Evolutionary conservation across 2,113 vertebrate species (phyloP), one percentile per base, ranked within the genome.

Genomic region (Tragelaphus strepsiceros): DNA sequence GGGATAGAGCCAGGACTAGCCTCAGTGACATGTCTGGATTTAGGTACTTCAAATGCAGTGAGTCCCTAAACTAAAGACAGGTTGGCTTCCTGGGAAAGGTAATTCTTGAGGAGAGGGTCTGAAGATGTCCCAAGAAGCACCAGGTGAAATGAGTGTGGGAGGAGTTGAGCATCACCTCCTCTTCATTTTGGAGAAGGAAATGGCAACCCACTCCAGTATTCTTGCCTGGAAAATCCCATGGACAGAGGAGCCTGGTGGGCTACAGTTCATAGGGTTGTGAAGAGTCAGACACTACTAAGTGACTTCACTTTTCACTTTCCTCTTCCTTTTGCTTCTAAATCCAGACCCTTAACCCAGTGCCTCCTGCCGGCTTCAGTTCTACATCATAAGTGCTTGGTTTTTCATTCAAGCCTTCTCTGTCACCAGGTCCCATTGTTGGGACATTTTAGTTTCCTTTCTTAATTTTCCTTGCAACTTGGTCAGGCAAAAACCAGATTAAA

Each of bases 91-190:
- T 12, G 6, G 43, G 58, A 84, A n/a, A 28, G 39, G 64, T 39
- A 6, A 6, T 78, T 39, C n/a, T 3, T 22, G 43, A 61, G 7
- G 30, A 56, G 67, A 46, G 53, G 10, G 16, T 32, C 58, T 39
- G 53, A 26, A 15, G 32, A 7, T 64, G 43, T 91, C 21, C 82
- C 64, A 22, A 15, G 96, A 81, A 90, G 51, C 67, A 30, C 51
- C 17, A 14, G 80, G 54, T 8, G 12, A 91, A 28, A 53, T 14
- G 80, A 26, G 54, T 22, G 0, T 14, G 9, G 67, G 46, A 15
- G 7, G 39, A 56, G 19, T 1, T 3, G n/a, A 30, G 13, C 2
- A 6, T 30, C 26, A 12, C 71, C 17, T 17, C 8, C 16, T 3
- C n/a, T 26, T 17, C 14, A n/a, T 74, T 5, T 49, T 10, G 61